Percentiles rank a stretch among this genome's conserved stretches.
Evolutionary conservation across 2,797 vertebrate genomes (phyloP).

Genomic region (Momotus momota): DNA sequence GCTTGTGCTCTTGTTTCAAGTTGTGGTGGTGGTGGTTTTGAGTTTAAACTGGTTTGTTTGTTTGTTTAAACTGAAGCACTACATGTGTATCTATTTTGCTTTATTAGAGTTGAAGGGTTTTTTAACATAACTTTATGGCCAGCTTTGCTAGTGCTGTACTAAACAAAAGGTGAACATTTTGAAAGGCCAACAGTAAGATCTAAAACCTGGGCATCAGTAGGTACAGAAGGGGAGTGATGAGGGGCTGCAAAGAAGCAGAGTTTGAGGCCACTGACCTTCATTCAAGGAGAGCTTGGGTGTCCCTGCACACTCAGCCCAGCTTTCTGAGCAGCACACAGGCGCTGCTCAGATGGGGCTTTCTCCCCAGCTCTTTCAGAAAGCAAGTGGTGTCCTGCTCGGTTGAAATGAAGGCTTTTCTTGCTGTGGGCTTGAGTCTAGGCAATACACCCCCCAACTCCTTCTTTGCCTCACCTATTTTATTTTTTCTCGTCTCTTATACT

Average conservation of each 20-base stretch:
- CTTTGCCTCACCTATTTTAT: background rate
- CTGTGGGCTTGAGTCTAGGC: background rate
- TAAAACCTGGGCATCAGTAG: background rate
- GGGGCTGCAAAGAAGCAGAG: too few species aligned
- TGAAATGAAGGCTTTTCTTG: background rate
- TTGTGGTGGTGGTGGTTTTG: background rate
- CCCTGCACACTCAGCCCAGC: background rate
- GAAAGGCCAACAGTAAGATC: background rate
- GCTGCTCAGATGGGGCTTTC: background rate
- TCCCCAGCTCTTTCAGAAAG: background rate
- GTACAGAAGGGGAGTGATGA: background rate
- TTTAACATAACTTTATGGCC: background rate
- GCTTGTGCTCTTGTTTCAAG: background rate
- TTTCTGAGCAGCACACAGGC: background rate
- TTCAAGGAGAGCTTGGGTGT: background rate
- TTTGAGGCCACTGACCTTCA: accelerated
- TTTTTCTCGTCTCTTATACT: background rate
- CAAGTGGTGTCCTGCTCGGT: background rate
- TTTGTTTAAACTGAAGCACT: background rate
- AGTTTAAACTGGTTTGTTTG: background rate
- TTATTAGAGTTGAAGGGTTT: background rate
- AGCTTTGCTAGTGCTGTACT: background rate
- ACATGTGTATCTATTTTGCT: accelerated
- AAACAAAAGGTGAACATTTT: background rate
- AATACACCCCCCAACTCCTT: background rate